Percentiles rank a stretch among this genome's conserved stretches.
Conservation (phyloP, 2,113 vertebrate species). For the Spheniscus mendiculus region DNA sequence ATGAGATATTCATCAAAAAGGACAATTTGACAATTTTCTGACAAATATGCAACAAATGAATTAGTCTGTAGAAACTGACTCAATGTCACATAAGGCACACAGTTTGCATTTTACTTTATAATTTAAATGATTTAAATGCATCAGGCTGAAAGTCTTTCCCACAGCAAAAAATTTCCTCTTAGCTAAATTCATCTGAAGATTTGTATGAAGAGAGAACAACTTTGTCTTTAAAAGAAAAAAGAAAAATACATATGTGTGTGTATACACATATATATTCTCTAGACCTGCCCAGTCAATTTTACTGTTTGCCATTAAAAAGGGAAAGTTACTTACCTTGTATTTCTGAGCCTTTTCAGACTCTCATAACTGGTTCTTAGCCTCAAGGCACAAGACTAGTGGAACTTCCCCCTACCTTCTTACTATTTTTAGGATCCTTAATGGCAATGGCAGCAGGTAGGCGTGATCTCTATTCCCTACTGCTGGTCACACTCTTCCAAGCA, state of each 20-base stretch:
- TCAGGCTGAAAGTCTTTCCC: background rate
- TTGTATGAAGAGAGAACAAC: background rate
- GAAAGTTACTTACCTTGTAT: background rate
- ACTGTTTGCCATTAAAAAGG: background rate
- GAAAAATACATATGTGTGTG: background rate
- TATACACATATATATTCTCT: background rate
- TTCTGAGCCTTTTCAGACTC: conserved; percentile 29
- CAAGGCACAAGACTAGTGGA: background rate
- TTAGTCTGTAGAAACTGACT: background rate
- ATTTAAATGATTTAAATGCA: background rate
- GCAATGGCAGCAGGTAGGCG: conserved; percentile 36
- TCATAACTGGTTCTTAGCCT: background rate
- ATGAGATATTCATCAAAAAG: background rate
- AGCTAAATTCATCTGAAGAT: background rate
- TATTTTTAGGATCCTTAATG: conserved; percentile 19
- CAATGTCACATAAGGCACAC: background rate
- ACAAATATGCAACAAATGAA: background rate
- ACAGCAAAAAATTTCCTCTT: background rate
- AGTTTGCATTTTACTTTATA: background rate
- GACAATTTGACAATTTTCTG: background rate
- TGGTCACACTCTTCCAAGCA: background rate
- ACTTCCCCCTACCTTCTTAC: background rate
- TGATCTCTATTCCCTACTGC: background rate
- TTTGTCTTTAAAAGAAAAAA: background rate
- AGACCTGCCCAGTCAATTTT: background rate